Percentiles rank a stretch among this genome's conserved stretches.
Evolutionary conservation across 2,797 vertebrate species (phyloP).

Genomic region (Columba guinea): DNA sequence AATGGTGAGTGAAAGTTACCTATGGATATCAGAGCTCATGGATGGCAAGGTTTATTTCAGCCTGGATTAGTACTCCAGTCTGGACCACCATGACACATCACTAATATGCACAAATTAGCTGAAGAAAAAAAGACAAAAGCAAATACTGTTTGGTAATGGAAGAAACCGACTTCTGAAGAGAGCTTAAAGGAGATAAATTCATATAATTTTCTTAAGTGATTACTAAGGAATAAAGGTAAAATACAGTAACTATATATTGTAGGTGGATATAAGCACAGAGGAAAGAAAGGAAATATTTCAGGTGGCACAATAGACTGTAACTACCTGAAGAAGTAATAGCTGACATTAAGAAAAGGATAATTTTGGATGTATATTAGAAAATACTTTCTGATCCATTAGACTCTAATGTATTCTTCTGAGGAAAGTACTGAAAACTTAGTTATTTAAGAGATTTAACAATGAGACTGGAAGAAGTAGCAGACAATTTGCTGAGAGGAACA

Average conservation of each 20-base stretch:
- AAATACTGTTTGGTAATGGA: neutral
- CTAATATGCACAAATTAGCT: neutral
- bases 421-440: neutral
- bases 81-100: neutral
- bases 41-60: neutral
- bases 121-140: neutral
- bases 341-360: neutral
- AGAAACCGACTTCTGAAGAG: neutral
- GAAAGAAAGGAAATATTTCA: neutral
- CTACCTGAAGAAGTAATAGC: neutral
- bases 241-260: neutral
- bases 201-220: neutral
- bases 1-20: neutral
- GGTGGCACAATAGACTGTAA: neutral
- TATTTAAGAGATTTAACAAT: conserved; percentile 20
- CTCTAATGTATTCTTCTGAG: neutral
- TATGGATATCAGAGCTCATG: neutral
- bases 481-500: neutral
- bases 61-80: neutral
- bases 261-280: neutral
- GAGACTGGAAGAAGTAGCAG: neutral
- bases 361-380: neutral
- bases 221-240: neutral
- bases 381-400: conserved; percentile 30
- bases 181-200: neutral